Percentiles rank a stretch among this genome's conserved stretches.
Evolutionary conservation across 1,140 invertebrate species (phyloP).

Genomic region (Hermetia illucens): DNA sequence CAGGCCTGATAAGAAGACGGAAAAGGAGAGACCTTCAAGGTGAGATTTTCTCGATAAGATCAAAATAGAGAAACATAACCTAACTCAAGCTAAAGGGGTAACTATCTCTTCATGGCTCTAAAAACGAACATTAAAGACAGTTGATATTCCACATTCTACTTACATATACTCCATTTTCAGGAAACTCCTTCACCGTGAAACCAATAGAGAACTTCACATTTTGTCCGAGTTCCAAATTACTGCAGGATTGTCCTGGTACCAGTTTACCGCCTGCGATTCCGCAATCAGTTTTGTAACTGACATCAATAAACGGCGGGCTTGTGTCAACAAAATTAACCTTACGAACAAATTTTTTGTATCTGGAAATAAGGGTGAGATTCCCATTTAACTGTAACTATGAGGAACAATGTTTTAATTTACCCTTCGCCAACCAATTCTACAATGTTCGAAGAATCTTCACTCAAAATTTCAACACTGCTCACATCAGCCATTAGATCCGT

Average conservation of each 20-base stretch:
- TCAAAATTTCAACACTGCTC: constrained; percentile 40
- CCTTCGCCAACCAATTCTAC: constrained; percentile 42
- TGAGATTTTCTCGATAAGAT: no score
- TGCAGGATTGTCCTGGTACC: constrained; percentile 34
- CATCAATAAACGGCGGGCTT: constrained; percentile 31
- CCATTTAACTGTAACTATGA: neutral
- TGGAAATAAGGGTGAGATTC: constrained; percentile 4
- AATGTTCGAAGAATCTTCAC: constrained; percentile 44
- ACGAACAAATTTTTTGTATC: constrained; percentile 38
- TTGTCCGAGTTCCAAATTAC: constrained; percentile 37
- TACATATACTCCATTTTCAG: constrained; percentile 30
- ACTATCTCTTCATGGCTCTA: no score
- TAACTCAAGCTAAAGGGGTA: no score
- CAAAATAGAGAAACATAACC: no score
- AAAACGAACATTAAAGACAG: no score
- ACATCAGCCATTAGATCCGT: constrained; percentile 36
- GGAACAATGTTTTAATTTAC: constrained; percentile 6
- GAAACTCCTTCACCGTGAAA: constrained; percentile 36
- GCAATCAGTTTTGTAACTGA: constrained; percentile 42
- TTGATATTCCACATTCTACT: no score
- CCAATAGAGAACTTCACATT: constrained; percentile 40
- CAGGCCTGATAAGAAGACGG: no score
- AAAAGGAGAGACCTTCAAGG: no score
- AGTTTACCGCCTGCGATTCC: constrained; percentile 24
- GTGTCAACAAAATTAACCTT: constrained; percentile 40